phyloP scores from a whole-genome alignment of 2,797 vertebrate species.

The Esox masquinongy region DNA sequence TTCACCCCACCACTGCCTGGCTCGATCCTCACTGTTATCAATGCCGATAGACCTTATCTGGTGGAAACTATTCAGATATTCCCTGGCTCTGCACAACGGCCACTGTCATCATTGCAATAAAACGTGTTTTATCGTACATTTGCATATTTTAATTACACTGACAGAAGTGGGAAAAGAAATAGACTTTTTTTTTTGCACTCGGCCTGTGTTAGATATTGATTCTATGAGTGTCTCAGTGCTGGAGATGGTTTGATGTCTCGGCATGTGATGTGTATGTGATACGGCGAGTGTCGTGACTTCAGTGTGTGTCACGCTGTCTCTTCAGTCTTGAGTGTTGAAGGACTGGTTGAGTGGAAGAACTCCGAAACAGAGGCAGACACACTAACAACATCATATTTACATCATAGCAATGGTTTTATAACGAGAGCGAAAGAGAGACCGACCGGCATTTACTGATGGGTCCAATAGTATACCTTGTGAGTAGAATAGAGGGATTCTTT shows the following conservation, averaged over 20 bases:
- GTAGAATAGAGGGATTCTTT: neutral
- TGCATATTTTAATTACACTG: conserved; percentile 71
- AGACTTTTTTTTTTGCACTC: conserved; percentile 5
- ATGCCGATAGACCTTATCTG: conserved; percentile 53
- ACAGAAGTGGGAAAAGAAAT: conserved; percentile 28
- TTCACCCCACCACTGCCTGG: conserved; percentile 17
- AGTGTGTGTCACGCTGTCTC: neutral
- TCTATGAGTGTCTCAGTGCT: neutral
- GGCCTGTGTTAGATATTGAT: neutral
- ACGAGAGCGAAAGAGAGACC: neutral
- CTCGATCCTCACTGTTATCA: conserved; percentile 19
- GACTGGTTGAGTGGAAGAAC: neutral
- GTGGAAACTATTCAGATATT: conserved; percentile 46
- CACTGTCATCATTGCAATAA: conserved; percentile 43
- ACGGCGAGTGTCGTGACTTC: neutral
- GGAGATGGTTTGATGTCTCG: neutral
- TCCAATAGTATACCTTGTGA: neutral
- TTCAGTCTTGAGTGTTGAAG: neutral
- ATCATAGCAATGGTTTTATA: neutral
- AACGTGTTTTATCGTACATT: conserved; percentile 60
- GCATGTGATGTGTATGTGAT: neutral
- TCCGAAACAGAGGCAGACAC: no score
- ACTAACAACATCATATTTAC: neutral
- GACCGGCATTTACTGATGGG: neutral
- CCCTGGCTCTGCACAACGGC: conserved; percentile 41